A percentile compares a stretch with the other conserved stretches of the same genome.
Conservation (phyloP, 2,888 invertebrate species). For the Rhimphoctona megacephalus region DNA sequence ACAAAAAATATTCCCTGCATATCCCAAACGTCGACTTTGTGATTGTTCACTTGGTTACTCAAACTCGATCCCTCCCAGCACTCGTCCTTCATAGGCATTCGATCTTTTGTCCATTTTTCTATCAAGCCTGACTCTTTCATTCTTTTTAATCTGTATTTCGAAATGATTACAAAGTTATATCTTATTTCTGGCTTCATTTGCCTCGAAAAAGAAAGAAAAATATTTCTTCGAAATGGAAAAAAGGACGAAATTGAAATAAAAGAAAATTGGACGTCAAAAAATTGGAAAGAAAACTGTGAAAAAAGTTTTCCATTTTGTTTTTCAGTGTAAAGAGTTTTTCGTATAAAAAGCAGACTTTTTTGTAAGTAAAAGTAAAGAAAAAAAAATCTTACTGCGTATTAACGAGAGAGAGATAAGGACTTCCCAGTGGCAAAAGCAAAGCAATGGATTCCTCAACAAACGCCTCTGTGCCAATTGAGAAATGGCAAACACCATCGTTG, state of each 20-base stretch:
- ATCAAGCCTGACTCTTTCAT: constrained; percentile 95
- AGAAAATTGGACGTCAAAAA: too few species aligned
- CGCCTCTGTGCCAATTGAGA: constrained; percentile 90
- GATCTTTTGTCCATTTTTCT: constrained; percentile 92
- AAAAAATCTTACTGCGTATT: constrained; percentile 90
- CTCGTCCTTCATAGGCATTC: constrained; percentile 91
- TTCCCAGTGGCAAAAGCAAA: constrained; percentile 90
- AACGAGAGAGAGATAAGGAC: constrained; percentile 91
- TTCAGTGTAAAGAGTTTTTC: too few species aligned
- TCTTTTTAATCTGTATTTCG: constrained; percentile 88
- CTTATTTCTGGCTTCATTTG: background rate
- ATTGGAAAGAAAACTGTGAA: too few species aligned
- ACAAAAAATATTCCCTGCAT: constrained; percentile 98
- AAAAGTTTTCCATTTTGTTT: background rate
- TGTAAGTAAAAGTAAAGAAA: background rate
- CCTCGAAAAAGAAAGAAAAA: background rate
- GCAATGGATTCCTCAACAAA: constrained; percentile 93
- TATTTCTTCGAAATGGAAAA: background rate
- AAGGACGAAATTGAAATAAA: too few species aligned
- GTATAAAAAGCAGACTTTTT: background rate
- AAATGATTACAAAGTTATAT: background rate
- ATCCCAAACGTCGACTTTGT: constrained; percentile 94
- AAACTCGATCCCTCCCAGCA: constrained; percentile 89
- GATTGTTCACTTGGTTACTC: constrained; percentile 91
- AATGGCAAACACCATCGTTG: constrained; percentile 90